Evolutionary conservation across 2,797 vertebrate species (phyloP).

Genomic region (Todus mexicanus): DNA sequence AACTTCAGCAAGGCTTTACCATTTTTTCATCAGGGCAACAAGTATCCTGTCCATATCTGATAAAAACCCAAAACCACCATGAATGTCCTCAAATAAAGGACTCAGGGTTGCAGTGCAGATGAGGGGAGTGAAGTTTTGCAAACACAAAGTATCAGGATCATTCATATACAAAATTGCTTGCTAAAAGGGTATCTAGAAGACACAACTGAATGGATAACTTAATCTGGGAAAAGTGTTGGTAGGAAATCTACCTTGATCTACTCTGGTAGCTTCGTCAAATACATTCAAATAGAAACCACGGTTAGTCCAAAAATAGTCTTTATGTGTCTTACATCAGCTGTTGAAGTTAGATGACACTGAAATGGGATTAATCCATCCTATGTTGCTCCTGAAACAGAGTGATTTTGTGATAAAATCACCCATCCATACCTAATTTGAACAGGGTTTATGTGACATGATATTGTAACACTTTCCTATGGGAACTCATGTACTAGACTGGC

Average conservation of each 20-base stretch:
- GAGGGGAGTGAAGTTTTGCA: background rate
- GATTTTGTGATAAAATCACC: background rate
- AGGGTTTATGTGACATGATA: background rate
- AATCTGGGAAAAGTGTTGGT: background rate
- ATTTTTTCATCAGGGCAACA: background rate
- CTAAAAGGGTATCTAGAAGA: background rate
- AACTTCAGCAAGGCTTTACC: background rate
- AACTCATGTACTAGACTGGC: background rate
- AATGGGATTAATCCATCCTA: background rate
- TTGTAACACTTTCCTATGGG: background rate
- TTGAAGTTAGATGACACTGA: background rate
- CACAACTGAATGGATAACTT: background rate
- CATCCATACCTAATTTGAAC: background rate
- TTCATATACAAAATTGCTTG: background rate
- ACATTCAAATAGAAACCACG: background rate
- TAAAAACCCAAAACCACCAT: background rate
- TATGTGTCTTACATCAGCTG: background rate
- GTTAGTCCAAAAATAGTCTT: background rate
- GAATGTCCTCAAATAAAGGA: background rate
- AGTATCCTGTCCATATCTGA: background rate
- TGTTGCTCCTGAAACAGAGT: background rate
- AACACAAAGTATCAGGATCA: background rate
- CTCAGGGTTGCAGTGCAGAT: background rate
- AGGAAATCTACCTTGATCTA: background rate
- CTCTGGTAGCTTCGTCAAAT: background rate